Base-by-base conservation (phyloP, 2,888 invertebrate species). In the Molorchus minor region DNA sequence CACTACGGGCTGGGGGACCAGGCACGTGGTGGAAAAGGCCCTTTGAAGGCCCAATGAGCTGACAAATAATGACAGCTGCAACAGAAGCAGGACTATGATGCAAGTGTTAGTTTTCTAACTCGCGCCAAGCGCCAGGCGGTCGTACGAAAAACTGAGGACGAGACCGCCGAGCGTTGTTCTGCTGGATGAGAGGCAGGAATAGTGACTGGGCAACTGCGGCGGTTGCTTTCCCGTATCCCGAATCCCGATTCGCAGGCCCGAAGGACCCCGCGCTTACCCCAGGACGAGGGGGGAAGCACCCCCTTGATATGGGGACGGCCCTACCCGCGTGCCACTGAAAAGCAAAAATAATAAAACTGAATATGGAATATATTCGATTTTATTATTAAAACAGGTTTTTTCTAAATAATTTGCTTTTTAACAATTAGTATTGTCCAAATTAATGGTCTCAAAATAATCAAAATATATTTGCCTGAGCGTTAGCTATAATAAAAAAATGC, bases 171-270 rank as follows among this genome's bases (percentile, higher is more conserved):
- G 25, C 44, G 15, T 10, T 33, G 33, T 33, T 7, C 33, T 33
- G 33, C 33, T 33, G 33, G 10, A 33, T 33, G 33, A 12, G 33
- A 33, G 12, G 33, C 33, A 33, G 44, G 44, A 41, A 12, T 25
- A 16, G 29, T 25, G 44, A 44, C 44, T 44, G 44, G 44, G 44
- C 29, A 25, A 44, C 13, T 29, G 44, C 29, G 19, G 44, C 44
- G 25, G 13, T 44, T 44, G 44, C 44, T 16, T 21, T 29, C 15
- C 25, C 38, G n/a, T 15, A 10, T 38, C 8, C 38, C 41, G 44
- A 25, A 12, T 44, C 25, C 29, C 44, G 44, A 44, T 44, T 29
- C 44, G 44, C 44, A 29, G 29, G 44, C 25, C 44, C 44, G 29
- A 44, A 44, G 29, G 29, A 29, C 25, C 29, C 33, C 33, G 33